These are phyloP conservation scores for Julus scanicus DNA, from an alignment of 2,888 invertebrate species.

Conservation along the genomic window DNA sequence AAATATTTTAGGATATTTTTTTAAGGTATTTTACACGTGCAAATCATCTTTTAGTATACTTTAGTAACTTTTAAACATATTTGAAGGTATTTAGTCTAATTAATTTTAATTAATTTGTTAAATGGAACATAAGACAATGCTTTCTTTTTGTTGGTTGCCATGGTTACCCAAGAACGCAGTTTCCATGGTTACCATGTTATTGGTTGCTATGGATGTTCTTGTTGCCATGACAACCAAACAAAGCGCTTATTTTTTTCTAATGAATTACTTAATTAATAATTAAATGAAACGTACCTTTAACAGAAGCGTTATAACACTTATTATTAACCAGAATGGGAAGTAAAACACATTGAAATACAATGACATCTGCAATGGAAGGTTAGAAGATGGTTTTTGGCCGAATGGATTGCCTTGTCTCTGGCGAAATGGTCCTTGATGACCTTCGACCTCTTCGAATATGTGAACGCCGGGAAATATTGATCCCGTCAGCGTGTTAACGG, in stretches of 20 bases:
- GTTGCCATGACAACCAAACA: neutral
- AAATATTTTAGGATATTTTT: neutral
- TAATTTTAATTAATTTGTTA: no score
- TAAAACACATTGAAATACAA: conserved; percentile 84
- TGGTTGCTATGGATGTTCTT: neutral
- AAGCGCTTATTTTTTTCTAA: neutral
- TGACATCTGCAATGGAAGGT: conserved; percentile 82
- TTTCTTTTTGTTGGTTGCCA: neutral
- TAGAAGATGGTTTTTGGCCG: conserved; percentile 72
- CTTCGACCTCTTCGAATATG: conserved; percentile 57
- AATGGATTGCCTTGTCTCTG: neutral
- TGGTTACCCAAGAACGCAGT: neutral
- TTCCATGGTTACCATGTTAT: neutral
- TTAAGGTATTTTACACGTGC: no score
- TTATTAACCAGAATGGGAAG: conserved; percentile 78
- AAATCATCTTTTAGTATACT: no score
- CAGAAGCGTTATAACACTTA: conserved; percentile 73
- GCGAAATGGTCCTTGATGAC: conserved; percentile 70
- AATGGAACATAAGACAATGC: neutral
- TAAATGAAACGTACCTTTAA: conserved; percentile 72
- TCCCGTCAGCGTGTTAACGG: conserved; percentile 59
- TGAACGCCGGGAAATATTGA: conserved; percentile 60
- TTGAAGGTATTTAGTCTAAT: no score
- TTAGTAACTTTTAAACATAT: no score
- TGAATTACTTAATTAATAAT: neutral